phyloP scores from a whole-genome alignment of 2,113 vertebrate genomes.

The Mastomys natalensis region DNA sequence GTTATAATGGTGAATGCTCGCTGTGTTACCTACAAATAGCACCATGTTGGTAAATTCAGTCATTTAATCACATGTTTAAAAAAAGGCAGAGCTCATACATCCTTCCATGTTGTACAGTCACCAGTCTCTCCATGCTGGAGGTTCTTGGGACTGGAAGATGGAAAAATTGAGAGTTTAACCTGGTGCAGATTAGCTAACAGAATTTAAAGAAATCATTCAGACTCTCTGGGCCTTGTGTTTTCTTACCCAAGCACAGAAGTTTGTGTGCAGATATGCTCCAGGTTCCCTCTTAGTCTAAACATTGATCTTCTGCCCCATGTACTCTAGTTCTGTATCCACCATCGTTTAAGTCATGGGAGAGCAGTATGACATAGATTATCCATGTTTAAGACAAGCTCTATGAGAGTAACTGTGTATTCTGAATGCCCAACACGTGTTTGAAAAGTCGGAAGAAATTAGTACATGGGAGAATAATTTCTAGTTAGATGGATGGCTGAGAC shows the following conservation, averaged over 20 bases:
- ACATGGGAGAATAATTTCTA: neutral
- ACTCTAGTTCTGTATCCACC: neutral
- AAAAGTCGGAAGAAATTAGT: neutral
- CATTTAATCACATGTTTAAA: slow-evolving; percentile 51
- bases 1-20: slow-evolving; percentile 15
- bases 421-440: neutral
- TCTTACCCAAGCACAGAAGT: neutral
- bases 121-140: neutral
- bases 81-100: slow-evolving; percentile 44
- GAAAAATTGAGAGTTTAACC: neutral
- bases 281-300: neutral
- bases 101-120: neutral
- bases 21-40: slow-evolving; percentile 15
- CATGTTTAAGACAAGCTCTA: neutral
- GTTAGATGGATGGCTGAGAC: neutral
- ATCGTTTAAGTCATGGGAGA: neutral
- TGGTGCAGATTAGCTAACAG: neutral
- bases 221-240: neutral
- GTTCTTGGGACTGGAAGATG: neutral
- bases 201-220: slow-evolving; percentile 1
- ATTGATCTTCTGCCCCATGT: neutral
- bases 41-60: neutral
- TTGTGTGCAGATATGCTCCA: neutral
- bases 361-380: neutral
- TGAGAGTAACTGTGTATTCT: neutral